These are phyloP conservation scores for Pygoscelis adeliae DNA, from an alignment of 2,113 vertebrate species.

Conservation along the genomic window DNA sequence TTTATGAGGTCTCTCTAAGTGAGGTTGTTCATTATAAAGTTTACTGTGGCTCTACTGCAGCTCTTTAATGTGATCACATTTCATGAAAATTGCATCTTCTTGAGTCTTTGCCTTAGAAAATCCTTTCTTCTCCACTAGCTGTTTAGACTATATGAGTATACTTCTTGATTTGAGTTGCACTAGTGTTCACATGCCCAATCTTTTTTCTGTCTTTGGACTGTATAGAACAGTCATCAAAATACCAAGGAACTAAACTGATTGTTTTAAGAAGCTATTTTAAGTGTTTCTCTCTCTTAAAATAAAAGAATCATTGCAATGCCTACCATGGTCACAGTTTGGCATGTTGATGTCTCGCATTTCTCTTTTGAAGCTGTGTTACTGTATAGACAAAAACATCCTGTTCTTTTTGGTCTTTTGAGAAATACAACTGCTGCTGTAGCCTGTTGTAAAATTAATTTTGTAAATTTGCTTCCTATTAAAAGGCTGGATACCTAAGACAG, in stretches of 20 bases:
- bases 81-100: neutral
- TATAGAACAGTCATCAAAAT: neutral
- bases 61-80: neutral
- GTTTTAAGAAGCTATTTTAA: neutral
- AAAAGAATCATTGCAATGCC: conserved; percentile 1
- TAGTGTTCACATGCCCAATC: neutral
- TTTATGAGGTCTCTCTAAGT: neutral
- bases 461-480: conserved; percentile 35
- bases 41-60: neutral
- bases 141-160: neutral
- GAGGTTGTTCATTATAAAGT: neutral
- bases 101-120: neutral
- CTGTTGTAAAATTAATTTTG: conserved; percentile 69
- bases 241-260: neutral
- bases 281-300: conserved; percentile 13
- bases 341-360: conserved; percentile 9
- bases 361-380: conserved; percentile 53
- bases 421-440: conserved; percentile 1
- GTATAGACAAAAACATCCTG: neutral
- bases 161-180: neutral
- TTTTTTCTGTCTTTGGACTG: neutral
- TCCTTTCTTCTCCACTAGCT: neutral
- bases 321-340: neutral
- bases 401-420: conserved; percentile 38
- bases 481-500: conserved; percentile 39